These are phyloP conservation scores for Linhomoeus sp. DNA, from an alignment of 2,888 invertebrate species.

Conservation along the genomic window DNA sequence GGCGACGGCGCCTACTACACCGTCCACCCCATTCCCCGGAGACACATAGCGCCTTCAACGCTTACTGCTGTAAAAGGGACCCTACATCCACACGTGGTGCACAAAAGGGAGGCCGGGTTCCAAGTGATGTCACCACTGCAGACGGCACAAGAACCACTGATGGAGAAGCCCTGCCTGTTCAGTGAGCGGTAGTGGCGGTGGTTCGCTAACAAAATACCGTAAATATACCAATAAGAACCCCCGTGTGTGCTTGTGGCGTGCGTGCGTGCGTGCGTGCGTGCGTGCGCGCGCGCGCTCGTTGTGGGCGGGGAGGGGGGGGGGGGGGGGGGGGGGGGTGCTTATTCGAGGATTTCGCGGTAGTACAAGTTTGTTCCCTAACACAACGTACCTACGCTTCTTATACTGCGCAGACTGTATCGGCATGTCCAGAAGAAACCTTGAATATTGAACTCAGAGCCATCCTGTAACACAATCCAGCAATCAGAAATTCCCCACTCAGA, in stretches of 20 bases:
- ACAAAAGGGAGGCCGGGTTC: constrained; percentile 12
- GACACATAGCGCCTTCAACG: constrained; percentile 8
- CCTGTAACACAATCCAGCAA: background rate
- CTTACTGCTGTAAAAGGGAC: constrained; percentile 5
- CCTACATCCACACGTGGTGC: constrained; percentile 7
- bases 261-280: too few species aligned
- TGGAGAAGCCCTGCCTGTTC: background rate
- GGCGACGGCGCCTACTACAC: constrained; percentile 12
- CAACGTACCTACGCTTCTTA: too few species aligned
- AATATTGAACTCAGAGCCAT: background rate
- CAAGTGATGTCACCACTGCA: background rate
- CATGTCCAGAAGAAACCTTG: background rate
- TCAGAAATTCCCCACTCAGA: background rate
- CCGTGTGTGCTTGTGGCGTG: too few species aligned
- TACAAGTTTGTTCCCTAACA: too few species aligned
- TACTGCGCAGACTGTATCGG: too few species aligned
- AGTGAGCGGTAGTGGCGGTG: constrained; percentile 1
- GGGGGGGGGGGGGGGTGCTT: too few species aligned
- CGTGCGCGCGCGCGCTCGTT: too few species aligned
- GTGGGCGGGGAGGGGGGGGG: too few species aligned
- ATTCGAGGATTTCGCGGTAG: too few species aligned
- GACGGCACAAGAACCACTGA: background rate
- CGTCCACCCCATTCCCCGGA: constrained; percentile 11
- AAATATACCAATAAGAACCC: too few species aligned
- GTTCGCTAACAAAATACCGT: too few species aligned